Evolutionary conservation across 2,797 vertebrate species (phyloP).

Genomic region (Crax fasciolata): DNA sequence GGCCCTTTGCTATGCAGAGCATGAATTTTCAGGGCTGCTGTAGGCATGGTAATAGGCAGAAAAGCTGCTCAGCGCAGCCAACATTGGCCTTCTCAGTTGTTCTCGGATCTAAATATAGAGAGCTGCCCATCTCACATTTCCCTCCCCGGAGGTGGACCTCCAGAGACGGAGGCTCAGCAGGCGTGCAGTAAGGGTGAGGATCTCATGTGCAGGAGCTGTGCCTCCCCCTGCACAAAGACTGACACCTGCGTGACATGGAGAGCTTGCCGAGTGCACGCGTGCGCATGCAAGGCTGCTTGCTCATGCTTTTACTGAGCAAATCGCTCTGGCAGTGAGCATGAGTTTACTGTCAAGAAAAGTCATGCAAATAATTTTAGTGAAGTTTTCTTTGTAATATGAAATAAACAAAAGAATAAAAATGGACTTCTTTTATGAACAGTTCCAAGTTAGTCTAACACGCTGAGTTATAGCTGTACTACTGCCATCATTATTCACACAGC

Average conservation of each 20-base stretch:
- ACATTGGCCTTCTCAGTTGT: constrained; percentile 11
- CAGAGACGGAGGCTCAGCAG: background rate
- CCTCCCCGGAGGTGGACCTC: constrained; percentile 1
- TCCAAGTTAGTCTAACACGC: background rate
- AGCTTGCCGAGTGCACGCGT: background rate
- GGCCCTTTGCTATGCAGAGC: constrained; percentile 1
- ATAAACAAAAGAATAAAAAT: background rate
- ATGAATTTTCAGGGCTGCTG: background rate
- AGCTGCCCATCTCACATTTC: constrained; percentile 30
- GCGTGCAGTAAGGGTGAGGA: background rate
- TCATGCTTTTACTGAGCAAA: background rate
- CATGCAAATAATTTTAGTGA: background rate
- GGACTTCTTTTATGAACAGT: background rate
- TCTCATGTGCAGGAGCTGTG: background rate
- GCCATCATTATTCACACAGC: background rate
- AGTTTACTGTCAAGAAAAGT: background rate
- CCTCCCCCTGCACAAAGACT: background rate
- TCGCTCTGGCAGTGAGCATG: background rate
- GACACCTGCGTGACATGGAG: background rate
- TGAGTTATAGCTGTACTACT: background rate
- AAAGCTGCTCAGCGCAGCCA: background rate
- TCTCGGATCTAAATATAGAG: constrained; percentile 47
- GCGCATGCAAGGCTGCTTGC: background rate
- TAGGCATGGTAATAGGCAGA: background rate
- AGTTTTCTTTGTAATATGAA: background rate